Percentiles rank a stretch among this genome's conserved stretches.
phyloP scores from a whole-genome alignment of 1,140 invertebrate species.

The Cotesia glomerata region DNA sequence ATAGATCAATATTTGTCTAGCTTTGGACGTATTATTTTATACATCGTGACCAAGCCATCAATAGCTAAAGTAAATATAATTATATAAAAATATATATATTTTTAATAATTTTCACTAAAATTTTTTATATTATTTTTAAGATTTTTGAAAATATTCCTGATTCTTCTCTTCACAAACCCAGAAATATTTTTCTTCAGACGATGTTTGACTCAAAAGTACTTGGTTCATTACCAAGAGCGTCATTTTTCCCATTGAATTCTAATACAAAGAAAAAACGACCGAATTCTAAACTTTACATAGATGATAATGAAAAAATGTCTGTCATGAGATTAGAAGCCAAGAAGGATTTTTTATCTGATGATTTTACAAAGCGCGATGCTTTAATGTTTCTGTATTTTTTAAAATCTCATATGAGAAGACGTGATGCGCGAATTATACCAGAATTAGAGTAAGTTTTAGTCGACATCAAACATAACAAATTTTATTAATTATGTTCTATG shows the following conservation, averaged over 20 bases:
- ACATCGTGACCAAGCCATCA: constrained; percentile 33
- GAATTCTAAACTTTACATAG: background rate
- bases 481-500: background rate
- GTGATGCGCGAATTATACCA: constrained; percentile 47
- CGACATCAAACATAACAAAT: background rate
- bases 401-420: constrained; percentile 38
- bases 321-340: constrained; percentile 50
- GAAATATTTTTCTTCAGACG: constrained; percentile 39
- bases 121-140: constrained; percentile 31
- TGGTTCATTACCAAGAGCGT: constrained; percentile 41
- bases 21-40: constrained; percentile 40
- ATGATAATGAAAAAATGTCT: constrained; percentile 26
- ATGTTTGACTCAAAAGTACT: constrained; percentile 46
- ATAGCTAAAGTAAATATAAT: constrained; percentile 41
- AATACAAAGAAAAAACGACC: background rate
- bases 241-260: constrained; percentile 39
- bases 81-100: background rate
- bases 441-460: constrained; percentile 53
- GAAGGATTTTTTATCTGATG: constrained; percentile 31
- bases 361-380: constrained; percentile 38
- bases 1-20: constrained; percentile 32
- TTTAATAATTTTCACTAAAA: background rate
- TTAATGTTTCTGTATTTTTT: constrained; percentile 56
- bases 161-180: constrained; percentile 5
- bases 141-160: constrained; percentile 11